Percentiles rank a stretch among this genome's conserved stretches.
Conservation (phyloP, 2,888 invertebrate species). For the Prosapia bicincta region DNA sequence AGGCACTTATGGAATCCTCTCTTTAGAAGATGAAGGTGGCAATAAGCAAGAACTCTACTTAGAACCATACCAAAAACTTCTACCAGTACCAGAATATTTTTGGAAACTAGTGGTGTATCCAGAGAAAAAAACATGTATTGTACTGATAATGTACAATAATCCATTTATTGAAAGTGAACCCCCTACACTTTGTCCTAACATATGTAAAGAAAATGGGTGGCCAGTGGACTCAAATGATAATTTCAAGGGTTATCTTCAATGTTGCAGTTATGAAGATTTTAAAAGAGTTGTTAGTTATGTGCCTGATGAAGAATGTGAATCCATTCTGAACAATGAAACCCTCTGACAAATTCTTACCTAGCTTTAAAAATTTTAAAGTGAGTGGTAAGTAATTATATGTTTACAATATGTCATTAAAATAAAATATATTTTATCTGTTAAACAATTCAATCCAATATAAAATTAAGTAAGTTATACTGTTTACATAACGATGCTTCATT, state of each 20-base stretch:
- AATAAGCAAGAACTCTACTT: conserved; percentile 45
- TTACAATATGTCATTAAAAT: too few species aligned
- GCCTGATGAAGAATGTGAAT: conserved; percentile 17
- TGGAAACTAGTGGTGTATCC: conserved; percentile 50
- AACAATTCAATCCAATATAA: too few species aligned
- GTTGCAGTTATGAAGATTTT: conserved; percentile 34
- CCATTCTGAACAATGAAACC: not conserved
- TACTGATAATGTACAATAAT: conserved; percentile 52
- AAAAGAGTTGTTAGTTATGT: conserved; percentile 28
- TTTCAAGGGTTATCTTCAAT: conserved; percentile 33
- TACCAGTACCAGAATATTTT: conserved; percentile 48
- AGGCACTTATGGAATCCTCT: conserved; percentile 47
- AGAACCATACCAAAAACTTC: conserved; percentile 39
- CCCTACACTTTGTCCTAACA: conserved; percentile 43
- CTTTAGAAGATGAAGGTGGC: conserved; percentile 45
- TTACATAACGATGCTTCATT: too few species aligned
- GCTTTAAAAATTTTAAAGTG: too few species aligned
- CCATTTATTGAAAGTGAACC: conserved; percentile 45
- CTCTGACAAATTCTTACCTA: too few species aligned
- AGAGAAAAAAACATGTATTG: conserved; percentile 47
- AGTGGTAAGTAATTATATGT: too few species aligned
- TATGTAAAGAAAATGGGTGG: conserved; percentile 46
- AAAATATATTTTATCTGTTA: too few species aligned
- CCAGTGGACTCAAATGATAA: conserved; percentile 34
- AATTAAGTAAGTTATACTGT: too few species aligned